These are phyloP conservation scores for Aphidoletes aphidimyza DNA, from an alignment of 2,888 invertebrate species.

Conservation along the genomic window DNA sequence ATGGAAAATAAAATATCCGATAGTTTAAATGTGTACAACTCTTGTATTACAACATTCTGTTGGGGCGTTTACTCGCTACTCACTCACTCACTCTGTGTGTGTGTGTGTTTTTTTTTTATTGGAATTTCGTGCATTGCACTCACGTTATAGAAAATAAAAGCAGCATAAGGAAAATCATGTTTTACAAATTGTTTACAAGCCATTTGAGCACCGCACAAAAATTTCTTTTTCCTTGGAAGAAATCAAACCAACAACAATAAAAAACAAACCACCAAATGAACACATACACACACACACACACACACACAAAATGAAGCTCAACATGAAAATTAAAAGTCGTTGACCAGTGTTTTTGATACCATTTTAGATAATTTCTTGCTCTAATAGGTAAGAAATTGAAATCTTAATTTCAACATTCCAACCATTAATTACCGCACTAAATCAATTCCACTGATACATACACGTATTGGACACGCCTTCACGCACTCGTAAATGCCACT, in stretches of 20 bases:
- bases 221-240: too few relatives aligned
- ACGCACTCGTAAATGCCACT: not conserved
- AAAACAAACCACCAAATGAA: too few relatives aligned
- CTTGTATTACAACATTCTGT: too few relatives aligned
- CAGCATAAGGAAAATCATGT: conserved; percentile 21
- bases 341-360: conserved; percentile 17
- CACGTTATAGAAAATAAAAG: not conserved
- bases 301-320: too few relatives aligned
- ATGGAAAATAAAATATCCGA: too few relatives aligned
- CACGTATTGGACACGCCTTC: not conserved
- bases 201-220: too few relatives aligned
- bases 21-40: too few relatives aligned
- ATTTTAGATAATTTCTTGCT: conserved; percentile 29
- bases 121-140: conserved; percentile 28
- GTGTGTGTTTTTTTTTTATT: not conserved
- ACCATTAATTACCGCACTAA: conserved; percentile 21
- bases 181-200: not conserved
- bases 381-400: conserved; percentile 25
- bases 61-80: too few relatives aligned
- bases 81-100: not conserved
- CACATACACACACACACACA: too few relatives aligned
- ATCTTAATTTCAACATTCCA: not conserved
- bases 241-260: too few relatives aligned
- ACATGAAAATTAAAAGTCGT: conserved; percentile 17
- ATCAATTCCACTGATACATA: not conserved